Evolutionary conservation across 2,888 invertebrate genomes (phyloP).

Genomic region (Camponotus fellah): DNA sequence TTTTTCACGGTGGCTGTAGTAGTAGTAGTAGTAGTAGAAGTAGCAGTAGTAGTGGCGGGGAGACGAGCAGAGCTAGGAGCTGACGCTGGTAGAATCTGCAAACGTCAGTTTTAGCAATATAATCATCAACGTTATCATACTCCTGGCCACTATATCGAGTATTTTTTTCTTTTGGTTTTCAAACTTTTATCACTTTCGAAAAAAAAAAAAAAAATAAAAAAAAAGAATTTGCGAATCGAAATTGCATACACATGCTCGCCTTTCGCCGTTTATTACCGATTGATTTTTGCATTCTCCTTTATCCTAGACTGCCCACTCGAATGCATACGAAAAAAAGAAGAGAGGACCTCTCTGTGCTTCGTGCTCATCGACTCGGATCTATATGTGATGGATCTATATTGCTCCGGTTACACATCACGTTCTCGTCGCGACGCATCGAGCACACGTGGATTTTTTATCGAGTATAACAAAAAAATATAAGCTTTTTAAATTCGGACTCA

Average conservation of each 20-base stretch:
- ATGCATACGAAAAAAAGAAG: conserved; percentile 69
- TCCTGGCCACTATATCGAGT: conserved; percentile 80
- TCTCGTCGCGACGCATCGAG: conserved; percentile 67
- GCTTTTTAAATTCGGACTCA: neutral
- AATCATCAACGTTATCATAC: conserved; percentile 80
- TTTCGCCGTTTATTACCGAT: conserved; percentile 53
- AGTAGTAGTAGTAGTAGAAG: conserved; percentile 73
- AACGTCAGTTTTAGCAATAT: conserved; percentile 86
- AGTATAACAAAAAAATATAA: conserved; percentile 6
- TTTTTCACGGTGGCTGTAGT: conserved; percentile 85
- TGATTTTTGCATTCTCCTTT: conserved; percentile 53
- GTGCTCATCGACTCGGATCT: conserved; percentile 65
- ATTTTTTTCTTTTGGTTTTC: conserved; percentile 51
- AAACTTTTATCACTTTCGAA: conserved; percentile 27
- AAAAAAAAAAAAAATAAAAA: neutral
- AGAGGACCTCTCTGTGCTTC: conserved; percentile 63
- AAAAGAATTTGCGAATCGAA: neutral
- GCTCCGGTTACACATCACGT: conserved; percentile 53
- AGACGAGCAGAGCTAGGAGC: conserved; percentile 86
- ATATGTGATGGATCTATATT: conserved; percentile 71
- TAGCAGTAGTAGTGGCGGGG: conserved; percentile 84
- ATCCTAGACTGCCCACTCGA: conserved; percentile 82
- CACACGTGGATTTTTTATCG: conserved; percentile 10
- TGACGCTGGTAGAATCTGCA: conserved; percentile 86
- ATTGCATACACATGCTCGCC: conserved; percentile 57